These are phyloP conservation scores for Rhodeus uyekii DNA, from an alignment of 2,797 vertebrate genomes.

Conservation along the genomic window DNA sequence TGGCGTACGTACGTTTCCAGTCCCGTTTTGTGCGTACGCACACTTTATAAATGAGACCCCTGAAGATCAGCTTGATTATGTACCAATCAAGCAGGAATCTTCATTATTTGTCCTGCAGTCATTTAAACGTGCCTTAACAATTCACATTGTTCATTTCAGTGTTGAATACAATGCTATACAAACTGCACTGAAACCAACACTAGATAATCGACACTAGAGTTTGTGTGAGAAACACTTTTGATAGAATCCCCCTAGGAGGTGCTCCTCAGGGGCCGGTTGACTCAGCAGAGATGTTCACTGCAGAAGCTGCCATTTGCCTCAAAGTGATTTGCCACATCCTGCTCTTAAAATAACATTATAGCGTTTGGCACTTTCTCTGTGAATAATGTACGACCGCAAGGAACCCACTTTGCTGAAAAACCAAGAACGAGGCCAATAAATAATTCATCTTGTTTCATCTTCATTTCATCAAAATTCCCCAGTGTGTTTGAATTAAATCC, in stretches of 20 bases:
- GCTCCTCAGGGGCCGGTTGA: constrained; percentile 22
- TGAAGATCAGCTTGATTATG: not conserved
- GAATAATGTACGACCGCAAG: constrained; percentile 22
- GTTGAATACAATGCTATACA: not conserved
- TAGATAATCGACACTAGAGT: not conserved
- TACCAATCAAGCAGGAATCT: not conserved
- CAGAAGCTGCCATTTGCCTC: constrained; percentile 62
- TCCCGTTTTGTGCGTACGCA: no score
- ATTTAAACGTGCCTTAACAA: not conserved
- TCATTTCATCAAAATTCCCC: constrained; percentile 37
- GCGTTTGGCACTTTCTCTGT: constrained; percentile 2
- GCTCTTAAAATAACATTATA: constrained; percentile 66
- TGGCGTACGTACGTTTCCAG: no score
- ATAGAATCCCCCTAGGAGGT: not conserved
- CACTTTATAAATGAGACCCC: no score
- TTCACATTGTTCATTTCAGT: not conserved
- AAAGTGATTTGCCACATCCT: constrained; percentile 66
- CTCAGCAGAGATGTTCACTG: constrained; percentile 48
- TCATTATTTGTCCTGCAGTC: not conserved
- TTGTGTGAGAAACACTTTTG: constrained; percentile 1
- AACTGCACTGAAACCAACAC: not conserved
- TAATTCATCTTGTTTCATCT: constrained; percentile 58
- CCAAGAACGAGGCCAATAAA: constrained; percentile 49
- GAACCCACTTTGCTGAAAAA: constrained; percentile 34
- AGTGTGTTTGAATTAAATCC: constrained; percentile 36